Evolutionary conservation across 2,888 invertebrate species (phyloP).

Genomic region (Lepidonotus clava): DNA sequence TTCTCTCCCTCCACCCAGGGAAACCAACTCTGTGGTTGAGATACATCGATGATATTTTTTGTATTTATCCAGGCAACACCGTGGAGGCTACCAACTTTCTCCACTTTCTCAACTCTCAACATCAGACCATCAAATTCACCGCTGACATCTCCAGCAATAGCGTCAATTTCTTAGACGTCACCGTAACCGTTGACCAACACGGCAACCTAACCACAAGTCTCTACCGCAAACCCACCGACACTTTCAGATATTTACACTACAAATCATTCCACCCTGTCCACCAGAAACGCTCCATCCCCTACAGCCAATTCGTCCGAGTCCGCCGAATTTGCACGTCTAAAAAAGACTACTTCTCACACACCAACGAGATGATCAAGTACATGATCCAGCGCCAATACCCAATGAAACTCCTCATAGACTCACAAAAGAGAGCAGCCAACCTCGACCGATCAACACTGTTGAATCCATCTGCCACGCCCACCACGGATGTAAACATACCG

Average conservation of each 20-base stretch:
- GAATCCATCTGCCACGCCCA: too few relatives aligned
- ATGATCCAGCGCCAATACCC: too few relatives aligned
- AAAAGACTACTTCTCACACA: too few relatives aligned
- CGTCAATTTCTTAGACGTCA: neutral
- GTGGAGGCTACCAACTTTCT: neutral
- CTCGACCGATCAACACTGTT: too few relatives aligned
- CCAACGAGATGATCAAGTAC: too few relatives aligned
- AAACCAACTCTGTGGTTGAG: constrained; percentile 55
- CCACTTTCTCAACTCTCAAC: neutral
- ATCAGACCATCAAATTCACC: constrained; percentile 32
- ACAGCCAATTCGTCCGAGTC: neutral
- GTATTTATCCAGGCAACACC: constrained; percentile 55
- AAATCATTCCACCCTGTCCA: neutral
- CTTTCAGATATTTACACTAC: constrained; percentile 9
- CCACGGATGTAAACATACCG: too few relatives aligned
- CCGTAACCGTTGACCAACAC: neutral
- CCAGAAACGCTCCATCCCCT: neutral
- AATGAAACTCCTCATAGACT: too few relatives aligned
- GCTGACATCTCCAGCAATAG: too few relatives aligned
- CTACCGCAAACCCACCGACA: constrained; percentile 28
- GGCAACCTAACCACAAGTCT: neutral
- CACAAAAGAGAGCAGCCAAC: too few relatives aligned
- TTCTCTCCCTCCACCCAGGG: constrained; percentile 20
- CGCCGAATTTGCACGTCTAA: neutral
- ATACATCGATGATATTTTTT: constrained; percentile 63